Base-by-base conservation (phyloP, 2,888 invertebrate genomes). In the Furcula furcula region DNA sequence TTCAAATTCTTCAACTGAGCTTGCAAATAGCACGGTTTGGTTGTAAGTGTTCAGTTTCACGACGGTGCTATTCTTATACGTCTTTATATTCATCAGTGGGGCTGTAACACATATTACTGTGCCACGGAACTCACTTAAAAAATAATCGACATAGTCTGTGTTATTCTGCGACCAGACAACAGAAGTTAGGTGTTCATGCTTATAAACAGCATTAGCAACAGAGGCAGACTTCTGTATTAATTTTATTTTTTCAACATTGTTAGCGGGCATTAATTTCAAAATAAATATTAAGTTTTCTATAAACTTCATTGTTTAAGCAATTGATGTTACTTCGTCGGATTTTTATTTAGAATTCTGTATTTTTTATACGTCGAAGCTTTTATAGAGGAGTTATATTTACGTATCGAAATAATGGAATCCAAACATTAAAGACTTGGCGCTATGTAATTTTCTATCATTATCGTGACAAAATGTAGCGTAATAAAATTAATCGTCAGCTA, bases 11-110 rank as follows among this genome's bases (percentile, higher is more conserved):
- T 59, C 20, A 22, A 57, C 25, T 1, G 39, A 36, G 11, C 20
- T 35, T 12, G 69, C 65, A 23, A 81, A 71, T 11, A 74, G 52
- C 9, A 81, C 46, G 0, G 68, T 66, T 56, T 78, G 79, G 20
- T 41, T 51, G 27, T 53, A 72, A 13, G 46, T 43, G 20, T 15
- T 9, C 2, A 15, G 9, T 7, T 12, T 23, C 5, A 9, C 15
- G 1, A 15, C 15, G 4, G n/a, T 12, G 5, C n/a, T 12, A 9
- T 15, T 15, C 3, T 27, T 15, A n/a, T 27, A 10, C n/a, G 14
- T 15, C 6, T 4, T 9, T 13, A 27, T 27, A 23, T 46, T 40
- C 19, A 45, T 36, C 31, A 67, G 28, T n/a, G n/a, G n/a, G n/a
- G n/a, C n/a, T 16, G 54, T 34, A 11, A 49, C 36, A 15, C 58